Conservation (phyloP, 2,113 vertebrate genomes). For the Vanacampus margaritifer region DNA sequence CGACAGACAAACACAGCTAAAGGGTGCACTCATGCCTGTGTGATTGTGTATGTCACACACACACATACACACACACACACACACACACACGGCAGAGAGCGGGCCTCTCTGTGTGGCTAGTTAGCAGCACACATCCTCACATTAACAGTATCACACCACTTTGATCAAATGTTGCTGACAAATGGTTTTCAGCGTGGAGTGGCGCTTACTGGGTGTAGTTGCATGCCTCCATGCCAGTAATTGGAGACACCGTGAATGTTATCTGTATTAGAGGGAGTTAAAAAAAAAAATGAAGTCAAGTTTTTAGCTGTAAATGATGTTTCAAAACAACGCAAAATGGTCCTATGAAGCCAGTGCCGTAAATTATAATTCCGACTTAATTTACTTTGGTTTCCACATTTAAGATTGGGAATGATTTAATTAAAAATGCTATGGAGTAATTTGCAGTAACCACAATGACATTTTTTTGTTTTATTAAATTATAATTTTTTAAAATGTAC, state of each 20-base stretch:
- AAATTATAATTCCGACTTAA: constrained; percentile 9
- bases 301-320: constrained; percentile 35
- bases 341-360: constrained; percentile 8
- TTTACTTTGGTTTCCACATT: constrained; percentile 17
- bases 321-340: constrained; percentile 27
- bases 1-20: constrained; percentile 43
- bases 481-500: too few species aligned
- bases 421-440: neutral
- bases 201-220: constrained; percentile 15
- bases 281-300: constrained; percentile 37
- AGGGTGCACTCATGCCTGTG: constrained; percentile 29
- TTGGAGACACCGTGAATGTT: constrained; percentile 19
- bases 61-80: constrained; percentile 9
- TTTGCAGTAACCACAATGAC: too few species aligned
- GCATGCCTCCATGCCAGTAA: constrained; percentile 7
- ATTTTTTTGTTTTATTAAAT: too few species aligned
- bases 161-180: constrained; percentile 51
- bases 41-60: constrained; percentile 20
- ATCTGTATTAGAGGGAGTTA: constrained; percentile 22
- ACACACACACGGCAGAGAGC: constrained; percentile 16
- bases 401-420: constrained; percentile 20
- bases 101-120: constrained; percentile 46
- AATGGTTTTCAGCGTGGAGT: constrained; percentile 4
- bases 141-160: constrained; percentile 60
- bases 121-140: constrained; percentile 44